These are phyloP conservation scores for Unio delphinus DNA, from an alignment of 2,888 invertebrate species.

Conservation along the genomic window DNA sequence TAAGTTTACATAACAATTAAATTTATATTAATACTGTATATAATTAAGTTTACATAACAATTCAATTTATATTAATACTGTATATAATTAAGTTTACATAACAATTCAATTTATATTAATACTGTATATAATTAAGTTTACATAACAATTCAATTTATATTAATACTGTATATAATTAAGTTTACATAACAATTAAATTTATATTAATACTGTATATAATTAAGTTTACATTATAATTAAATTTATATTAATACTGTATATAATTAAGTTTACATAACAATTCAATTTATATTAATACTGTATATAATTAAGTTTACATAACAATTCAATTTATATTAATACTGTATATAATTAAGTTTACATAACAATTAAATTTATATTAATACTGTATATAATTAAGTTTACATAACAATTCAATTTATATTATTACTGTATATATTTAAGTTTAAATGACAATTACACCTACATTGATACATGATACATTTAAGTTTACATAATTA, in stretches of 20 bases:
- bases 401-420: too few relatives aligned
- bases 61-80: too few relatives aligned
- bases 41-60: too few relatives aligned
- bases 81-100: too few relatives aligned
- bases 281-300: background rate
- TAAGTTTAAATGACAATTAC: background rate
- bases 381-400: too few relatives aligned
- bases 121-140: background rate
- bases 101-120: too few relatives aligned
- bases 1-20: background rate
- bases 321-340: background rate
- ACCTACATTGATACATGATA: background rate
- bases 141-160: background rate
- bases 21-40: background rate
- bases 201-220: background rate
- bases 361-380: too few relatives aligned
- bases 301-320: background rate
- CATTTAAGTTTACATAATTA: background rate
- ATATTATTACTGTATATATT: background rate
- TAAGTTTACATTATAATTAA: too few relatives aligned
- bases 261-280: background rate
- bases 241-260: background rate
- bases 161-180: too few relatives aligned
- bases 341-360: too few relatives aligned
- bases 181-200: too few relatives aligned